Percentiles rank a stretch among this genome's conserved stretches.
These are phyloP conservation scores for Drepanosiphum platanoidis DNA, from an alignment of 2,888 invertebrate species.

Conservation along the genomic window DNA sequence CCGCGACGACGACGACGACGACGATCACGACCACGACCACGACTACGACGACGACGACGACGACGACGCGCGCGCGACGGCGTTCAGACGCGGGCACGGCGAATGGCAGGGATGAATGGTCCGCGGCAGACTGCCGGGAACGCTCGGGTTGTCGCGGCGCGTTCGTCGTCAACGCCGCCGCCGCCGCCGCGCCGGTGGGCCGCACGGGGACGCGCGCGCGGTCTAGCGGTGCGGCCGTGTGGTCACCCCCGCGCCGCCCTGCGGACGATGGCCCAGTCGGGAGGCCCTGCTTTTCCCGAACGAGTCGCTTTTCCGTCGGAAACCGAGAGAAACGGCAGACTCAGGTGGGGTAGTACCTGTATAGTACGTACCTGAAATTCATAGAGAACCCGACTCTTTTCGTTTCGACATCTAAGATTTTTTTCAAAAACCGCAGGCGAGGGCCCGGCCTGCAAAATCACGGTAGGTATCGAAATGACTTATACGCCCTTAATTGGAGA, in stretches of 20 bases:
- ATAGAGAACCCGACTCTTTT: too few relatives aligned
- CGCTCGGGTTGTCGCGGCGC: slow-evolving; percentile 39
- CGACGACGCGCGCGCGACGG: slow-evolving; percentile 46
- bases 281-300: not conserved
- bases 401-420: too few relatives aligned
- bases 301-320: too few relatives aligned
- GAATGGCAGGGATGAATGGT: slow-evolving; percentile 60
- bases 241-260: slow-evolving; percentile 9
- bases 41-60: not conserved
- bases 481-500: too few relatives aligned
- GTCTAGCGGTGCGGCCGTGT: slow-evolving; percentile 46
- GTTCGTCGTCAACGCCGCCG: not conserved
- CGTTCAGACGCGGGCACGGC: slow-evolving; percentile 49
- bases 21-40: too few relatives aligned
- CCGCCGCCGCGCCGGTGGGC: not conserved
- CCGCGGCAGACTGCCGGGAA: slow-evolving; percentile 56
- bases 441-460: too few relatives aligned
- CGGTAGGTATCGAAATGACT: too few relatives aligned
- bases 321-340: too few relatives aligned
- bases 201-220: slow-evolving; percentile 25
- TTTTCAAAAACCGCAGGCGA: too few relatives aligned
- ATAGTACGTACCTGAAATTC: too few relatives aligned
- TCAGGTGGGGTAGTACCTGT: too few relatives aligned
- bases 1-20: too few relatives aligned
- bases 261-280: slow-evolving; percentile 40